A percentile compares a stretch with the other conserved stretches of the same genome.
phyloP scores from a whole-genome alignment of 1,140 invertebrate genomes.

The Zaprionus davidi region DNA sequence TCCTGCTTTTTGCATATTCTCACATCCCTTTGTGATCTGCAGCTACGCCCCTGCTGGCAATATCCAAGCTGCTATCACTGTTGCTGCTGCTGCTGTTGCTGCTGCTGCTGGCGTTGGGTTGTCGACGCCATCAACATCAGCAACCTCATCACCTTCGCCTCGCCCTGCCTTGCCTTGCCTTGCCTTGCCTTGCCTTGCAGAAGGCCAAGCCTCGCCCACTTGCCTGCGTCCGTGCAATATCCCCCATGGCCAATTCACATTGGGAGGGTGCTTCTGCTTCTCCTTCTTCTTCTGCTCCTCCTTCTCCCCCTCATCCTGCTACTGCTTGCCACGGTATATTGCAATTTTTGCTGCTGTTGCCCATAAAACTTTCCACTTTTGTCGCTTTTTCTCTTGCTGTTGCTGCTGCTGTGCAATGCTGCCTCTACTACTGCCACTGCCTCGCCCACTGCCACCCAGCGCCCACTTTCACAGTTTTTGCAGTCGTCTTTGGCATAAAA shows the following conservation, averaged over 20 bases:
- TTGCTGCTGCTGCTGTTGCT: neutral
- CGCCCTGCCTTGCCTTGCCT: neutral
- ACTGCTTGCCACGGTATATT: constrained; percentile 62
- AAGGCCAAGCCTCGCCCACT: neutral
- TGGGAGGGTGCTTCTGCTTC: constrained; percentile 3
- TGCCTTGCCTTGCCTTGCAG: neutral
- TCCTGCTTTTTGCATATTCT: neutral
- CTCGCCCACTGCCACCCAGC: constrained; percentile 38
- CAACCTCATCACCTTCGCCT: constrained; percentile 33
- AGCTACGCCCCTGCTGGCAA: constrained; percentile 32
- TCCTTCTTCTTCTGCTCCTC: neutral
- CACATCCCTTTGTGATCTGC: neutral
- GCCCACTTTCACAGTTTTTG: constrained; percentile 34
- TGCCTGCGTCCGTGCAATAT: constrained; percentile 1
- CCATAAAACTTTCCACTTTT: constrained; percentile 81
- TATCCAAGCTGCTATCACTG: constrained; percentile 12
- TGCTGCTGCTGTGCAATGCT: constrained; percentile 46
- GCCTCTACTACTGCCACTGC: constrained; percentile 13
- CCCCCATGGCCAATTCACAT: constrained; percentile 39
- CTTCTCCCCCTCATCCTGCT: neutral
- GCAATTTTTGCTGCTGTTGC: constrained; percentile 80
- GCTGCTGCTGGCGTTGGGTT: constrained; percentile 15
- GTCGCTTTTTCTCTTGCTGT: constrained; percentile 49
- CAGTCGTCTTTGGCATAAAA: constrained; percentile 52
- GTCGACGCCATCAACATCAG: constrained; percentile 40